These are phyloP conservation scores for Campylomormyrus numenius DNA, from an alignment of 2,113 vertebrate genomes.

Conservation along the genomic window DNA sequence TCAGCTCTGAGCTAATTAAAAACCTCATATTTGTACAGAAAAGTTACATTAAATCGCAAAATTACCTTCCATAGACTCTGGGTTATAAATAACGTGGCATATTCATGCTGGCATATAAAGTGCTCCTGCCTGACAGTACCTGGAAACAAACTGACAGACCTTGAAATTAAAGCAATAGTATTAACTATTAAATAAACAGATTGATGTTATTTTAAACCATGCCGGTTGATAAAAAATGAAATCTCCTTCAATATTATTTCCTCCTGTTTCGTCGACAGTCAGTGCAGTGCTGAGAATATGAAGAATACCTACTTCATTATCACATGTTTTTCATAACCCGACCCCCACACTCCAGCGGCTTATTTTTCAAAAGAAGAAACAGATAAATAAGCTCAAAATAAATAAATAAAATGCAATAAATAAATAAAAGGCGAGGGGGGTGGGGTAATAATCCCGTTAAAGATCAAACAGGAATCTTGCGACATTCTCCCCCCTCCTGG, in stretches of 20 bases:
- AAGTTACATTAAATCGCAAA: slow-evolving; percentile 9
- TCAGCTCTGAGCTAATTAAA: slow-evolving; percentile 17
- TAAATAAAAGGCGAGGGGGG: slow-evolving; percentile 8
- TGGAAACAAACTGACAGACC: neutral
- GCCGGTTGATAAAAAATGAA: neutral
- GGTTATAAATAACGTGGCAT: neutral
- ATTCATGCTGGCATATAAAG: neutral
- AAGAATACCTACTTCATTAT: neutral
- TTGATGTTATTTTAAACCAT: neutral
- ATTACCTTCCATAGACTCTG: neutral
- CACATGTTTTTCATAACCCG: neutral
- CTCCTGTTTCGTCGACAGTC: neutral
- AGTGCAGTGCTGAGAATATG: neutral
- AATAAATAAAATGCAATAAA: slow-evolving; percentile 15
- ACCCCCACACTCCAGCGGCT: neutral
- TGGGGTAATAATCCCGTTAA: slow-evolving; percentile 21
- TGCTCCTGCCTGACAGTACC: neutral
- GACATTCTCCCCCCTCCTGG: neutral
- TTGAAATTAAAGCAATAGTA: slow-evolving; percentile 12
- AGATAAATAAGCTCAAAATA: slow-evolving; percentile 1
- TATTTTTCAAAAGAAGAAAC: neutral
- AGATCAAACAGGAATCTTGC: slow-evolving; percentile 16
- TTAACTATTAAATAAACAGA: slow-evolving; percentile 5
- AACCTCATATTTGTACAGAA: neutral
- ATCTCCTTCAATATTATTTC: neutral